Percentiles rank a stretch among this genome's conserved stretches.
Conservation (phyloP, 2,797 vertebrate genomes). For the Pseudochaenichthys georgianus region DNA sequence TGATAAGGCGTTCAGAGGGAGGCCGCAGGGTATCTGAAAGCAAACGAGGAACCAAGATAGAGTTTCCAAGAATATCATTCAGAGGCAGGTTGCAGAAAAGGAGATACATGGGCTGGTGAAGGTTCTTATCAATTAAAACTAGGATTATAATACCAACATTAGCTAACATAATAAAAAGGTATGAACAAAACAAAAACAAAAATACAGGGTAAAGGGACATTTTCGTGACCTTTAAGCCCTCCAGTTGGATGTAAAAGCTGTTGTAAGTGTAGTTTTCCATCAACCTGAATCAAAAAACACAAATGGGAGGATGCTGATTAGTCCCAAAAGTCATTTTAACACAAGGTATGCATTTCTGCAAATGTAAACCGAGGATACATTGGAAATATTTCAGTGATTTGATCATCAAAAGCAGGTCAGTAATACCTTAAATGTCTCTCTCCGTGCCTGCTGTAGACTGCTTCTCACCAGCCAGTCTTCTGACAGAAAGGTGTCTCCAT, state of each 20-base stretch:
- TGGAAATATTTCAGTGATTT: neutral
- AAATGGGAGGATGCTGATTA: too few relatives aligned
- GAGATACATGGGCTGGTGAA: slow-evolving; percentile 10
- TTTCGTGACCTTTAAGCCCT: neutral
- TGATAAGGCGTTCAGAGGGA: neutral
- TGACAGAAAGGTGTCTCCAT: neutral
- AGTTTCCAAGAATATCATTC: neutral
- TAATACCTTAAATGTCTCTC: neutral
- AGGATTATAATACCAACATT: neutral
- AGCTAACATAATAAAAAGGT: neutral
- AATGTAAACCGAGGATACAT: neutral
- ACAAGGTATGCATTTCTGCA: neutral
- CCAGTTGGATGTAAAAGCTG: too few relatives aligned
- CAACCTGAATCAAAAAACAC: too few relatives aligned
- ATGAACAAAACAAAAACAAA: neutral
- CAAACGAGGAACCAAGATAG: neutral
- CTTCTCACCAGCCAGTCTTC: neutral
- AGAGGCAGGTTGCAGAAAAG: slow-evolving; percentile 5
- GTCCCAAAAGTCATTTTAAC: too few relatives aligned
- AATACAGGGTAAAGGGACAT: neutral
- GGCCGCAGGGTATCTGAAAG: neutral
- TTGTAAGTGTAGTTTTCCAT: too few relatives aligned
- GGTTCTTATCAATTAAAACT: neutral
- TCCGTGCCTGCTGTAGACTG: neutral
- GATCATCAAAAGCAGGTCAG: neutral